Evolutionary conservation across 2,888 invertebrate genomes (phyloP).

Genomic region (Erebia palarica): DNA sequence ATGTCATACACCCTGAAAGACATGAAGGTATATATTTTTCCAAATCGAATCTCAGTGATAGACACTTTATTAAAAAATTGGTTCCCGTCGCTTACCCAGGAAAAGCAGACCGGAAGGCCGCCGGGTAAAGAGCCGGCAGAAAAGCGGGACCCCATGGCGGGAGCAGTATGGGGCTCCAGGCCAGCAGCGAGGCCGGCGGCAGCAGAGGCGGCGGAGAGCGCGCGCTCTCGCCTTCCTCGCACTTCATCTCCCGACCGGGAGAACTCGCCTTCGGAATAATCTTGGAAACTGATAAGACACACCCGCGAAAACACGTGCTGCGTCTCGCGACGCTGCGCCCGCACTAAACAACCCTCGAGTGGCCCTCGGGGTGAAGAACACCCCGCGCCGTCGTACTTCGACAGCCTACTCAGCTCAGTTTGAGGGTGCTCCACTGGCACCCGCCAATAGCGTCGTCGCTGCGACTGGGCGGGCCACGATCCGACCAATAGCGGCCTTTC

Average conservation of each 20-base stretch:
- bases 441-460: conserved; percentile 64
- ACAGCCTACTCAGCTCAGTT: conserved; percentile 79
- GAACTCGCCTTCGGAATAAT: conserved; percentile 79
- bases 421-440: conserved; percentile 76
- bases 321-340: conserved; percentile 75
- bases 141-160: conserved; percentile 90
- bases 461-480: conserved; percentile 67
- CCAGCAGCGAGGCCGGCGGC: conserved; percentile 85
- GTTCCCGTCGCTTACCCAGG: conserved; percentile 84
- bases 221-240: conserved; percentile 74
- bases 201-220: conserved; percentile 72
- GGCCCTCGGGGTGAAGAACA: conserved; percentile 81
- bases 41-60: neutral
- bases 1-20: neutral
- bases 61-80: neutral
- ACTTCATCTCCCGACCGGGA: conserved; percentile 80
- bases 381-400: conserved; percentile 79
- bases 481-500: conserved; percentile 61
- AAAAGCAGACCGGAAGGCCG: conserved; percentile 86
- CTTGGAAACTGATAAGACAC: conserved; percentile 60
- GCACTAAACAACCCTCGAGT: conserved; percentile 82
- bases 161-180: conserved; percentile 89
- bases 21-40: no score
- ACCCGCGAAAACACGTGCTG: conserved; percentile 75
- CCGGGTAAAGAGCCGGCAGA: conserved; percentile 87